Percentiles rank a stretch among this genome's conserved stretches.
Conservation (phyloP, 2,888 invertebrate species). For the Cerceris rybyensis region DNA sequence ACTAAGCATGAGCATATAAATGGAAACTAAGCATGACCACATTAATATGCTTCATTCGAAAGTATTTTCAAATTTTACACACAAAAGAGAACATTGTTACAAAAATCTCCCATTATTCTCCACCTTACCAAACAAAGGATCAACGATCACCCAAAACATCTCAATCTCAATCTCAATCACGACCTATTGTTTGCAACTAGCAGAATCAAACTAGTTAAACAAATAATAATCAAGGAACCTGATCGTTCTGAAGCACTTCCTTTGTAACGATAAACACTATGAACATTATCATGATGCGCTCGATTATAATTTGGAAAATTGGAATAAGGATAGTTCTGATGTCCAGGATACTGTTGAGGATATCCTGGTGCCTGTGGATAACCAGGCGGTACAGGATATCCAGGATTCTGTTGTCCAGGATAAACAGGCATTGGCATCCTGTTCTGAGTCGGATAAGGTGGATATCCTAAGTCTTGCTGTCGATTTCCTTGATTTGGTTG, state of each 20-base stretch:
- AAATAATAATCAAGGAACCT: conserved; percentile 41
- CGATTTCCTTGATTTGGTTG: conserved; percentile 57
- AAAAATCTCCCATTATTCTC: background rate
- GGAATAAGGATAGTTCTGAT: conserved; percentile 58
- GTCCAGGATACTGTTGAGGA: conserved; percentile 66
- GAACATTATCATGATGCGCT: conserved; percentile 49
- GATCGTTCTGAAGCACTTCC: conserved; percentile 2
- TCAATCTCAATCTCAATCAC: conserved; percentile 24
- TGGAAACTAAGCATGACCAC: too few species aligned
- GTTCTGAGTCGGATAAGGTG: conserved; percentile 75
- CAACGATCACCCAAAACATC: background rate
- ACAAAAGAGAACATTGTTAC: background rate
- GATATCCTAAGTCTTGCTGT: conserved; percentile 71
- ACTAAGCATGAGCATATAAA: too few species aligned
- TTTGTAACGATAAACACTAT: conserved; percentile 64
- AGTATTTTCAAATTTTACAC: background rate
- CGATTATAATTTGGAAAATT: conserved; percentile 65
- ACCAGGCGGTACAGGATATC: conserved; percentile 39
- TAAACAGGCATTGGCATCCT: conserved; percentile 74
- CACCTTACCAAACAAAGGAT: background rate
- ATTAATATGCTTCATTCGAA: background rate
- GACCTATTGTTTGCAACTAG: conserved; percentile 17
- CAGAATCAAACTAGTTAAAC: conserved; percentile 47
- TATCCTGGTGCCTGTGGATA: conserved; percentile 43
- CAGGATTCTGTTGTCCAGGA: conserved; percentile 52